Evolutionary conservation across 1,140 invertebrate genomes (phyloP).

Genomic region (Bradysia coprophila): DNA sequence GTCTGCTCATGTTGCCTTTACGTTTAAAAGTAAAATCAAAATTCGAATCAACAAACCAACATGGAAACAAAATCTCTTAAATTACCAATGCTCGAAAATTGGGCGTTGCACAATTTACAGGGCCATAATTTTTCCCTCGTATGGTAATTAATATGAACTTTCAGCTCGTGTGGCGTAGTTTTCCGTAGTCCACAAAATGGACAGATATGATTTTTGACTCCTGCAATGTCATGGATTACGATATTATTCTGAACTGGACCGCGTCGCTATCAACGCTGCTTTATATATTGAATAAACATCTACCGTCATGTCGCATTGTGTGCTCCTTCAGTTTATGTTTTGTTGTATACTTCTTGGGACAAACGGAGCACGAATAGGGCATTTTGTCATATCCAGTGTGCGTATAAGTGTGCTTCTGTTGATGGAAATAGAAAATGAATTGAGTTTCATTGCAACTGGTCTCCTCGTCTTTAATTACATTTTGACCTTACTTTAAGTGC

Average conservation of each 20-base stretch:
- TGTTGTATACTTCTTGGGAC: neutral
- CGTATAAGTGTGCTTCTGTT: neutral
- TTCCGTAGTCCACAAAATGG: neutral
- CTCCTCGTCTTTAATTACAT: no score
- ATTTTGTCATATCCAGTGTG: neutral
- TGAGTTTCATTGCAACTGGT: no score
- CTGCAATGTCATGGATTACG: no score
- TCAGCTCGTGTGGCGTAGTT: neutral
- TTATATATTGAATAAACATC: no score
- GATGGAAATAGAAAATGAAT: neutral
- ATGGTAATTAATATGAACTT: neutral
- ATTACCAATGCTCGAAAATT: neutral
- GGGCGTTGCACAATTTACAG: neutral
- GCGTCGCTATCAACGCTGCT: no score
- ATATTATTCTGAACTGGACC: no score
- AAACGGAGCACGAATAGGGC: neutral
- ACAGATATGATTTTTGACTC: neutral
- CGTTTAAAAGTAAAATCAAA: no score
- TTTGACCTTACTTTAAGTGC: neutral
- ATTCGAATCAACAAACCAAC: no score
- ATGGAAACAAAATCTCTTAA: neutral
- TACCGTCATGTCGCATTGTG: neutral
- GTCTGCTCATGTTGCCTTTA: neutral
- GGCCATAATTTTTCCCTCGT: neutral
- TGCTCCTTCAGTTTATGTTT: slow-evolving; percentile 1